Evolutionary conservation across 2,797 vertebrate species (phyloP).

Genomic region (Myotis findleyi): DNA sequence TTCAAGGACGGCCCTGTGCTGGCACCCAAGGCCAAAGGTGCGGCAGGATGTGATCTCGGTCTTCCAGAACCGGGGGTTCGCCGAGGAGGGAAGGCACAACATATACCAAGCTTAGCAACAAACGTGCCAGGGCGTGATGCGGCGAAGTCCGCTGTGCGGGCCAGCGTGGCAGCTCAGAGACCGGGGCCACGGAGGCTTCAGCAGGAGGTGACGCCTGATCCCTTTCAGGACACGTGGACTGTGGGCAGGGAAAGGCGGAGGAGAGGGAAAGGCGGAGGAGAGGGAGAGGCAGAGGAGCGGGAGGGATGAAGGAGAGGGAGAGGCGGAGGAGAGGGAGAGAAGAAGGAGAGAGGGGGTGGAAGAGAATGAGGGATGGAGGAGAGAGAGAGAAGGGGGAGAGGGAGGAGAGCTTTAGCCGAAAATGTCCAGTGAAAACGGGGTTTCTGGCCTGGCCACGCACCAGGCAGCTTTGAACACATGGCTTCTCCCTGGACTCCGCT

Average conservation of each 20-base stretch:
- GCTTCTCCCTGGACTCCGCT: neutral
- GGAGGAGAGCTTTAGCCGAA: neutral
- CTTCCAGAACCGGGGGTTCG: neutral
- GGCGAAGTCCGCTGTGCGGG: no score
- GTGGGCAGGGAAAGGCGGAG: neutral
- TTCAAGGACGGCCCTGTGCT: neutral
- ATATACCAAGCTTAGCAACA: neutral
- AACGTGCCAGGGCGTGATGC: fast-evolving
- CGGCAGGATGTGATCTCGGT: fast-evolving
- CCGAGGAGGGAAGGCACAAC: neutral
- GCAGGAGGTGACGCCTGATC: neutral
- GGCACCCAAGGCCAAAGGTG: neutral
- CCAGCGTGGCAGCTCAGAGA: neutral
- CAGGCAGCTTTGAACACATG: neutral
- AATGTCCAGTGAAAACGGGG: fast-evolving
- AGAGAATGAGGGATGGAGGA: no score
- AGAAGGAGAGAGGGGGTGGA: neutral
- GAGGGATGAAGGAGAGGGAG: no score
- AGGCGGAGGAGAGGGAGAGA: no score
- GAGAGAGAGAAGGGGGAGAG: no score
- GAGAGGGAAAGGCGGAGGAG: no score
- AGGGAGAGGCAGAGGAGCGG: no score
- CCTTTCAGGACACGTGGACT: neutral
- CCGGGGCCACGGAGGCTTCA: no score
- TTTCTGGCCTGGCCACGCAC: neutral